phyloP scores from a whole-genome alignment of 2,797 vertebrate species.

The Poeciliopsis presidionis region DNA sequence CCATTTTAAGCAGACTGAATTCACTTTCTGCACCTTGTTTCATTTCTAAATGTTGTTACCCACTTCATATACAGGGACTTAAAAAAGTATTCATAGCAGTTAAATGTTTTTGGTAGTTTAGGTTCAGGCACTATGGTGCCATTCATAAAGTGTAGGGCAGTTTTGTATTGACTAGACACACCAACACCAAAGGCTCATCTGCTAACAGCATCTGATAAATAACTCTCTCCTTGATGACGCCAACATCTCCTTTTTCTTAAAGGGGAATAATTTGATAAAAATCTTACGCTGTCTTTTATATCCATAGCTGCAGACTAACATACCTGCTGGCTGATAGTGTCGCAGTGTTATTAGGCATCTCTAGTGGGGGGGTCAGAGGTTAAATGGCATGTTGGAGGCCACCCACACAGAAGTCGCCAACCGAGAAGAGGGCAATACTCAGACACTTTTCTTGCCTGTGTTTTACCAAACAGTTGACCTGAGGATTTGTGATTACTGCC shows the following conservation, averaged over 20 bases:
- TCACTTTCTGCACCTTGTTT: not conserved
- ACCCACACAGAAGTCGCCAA: conserved; percentile 23
- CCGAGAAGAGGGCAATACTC: conserved; percentile 20
- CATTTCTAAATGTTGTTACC: not conserved
- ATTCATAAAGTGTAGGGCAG: not conserved
- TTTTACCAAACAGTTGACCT: conserved; percentile 10
- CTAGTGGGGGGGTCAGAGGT: conserved; percentile 24
- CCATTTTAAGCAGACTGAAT: not conserved
- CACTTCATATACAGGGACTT: not conserved
- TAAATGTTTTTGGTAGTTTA: not conserved
- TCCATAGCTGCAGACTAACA: conserved; percentile 3
- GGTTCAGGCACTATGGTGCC: too few species aligned
- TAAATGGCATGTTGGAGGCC: conserved; percentile 42
- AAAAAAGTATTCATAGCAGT: not conserved
- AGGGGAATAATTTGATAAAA: conserved; percentile 8
- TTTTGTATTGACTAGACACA: not conserved
- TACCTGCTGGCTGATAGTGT: not conserved
- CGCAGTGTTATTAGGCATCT: not conserved
- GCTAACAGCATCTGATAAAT: too few species aligned
- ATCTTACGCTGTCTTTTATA: not conserved
- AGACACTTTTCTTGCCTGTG: conserved; percentile 9
- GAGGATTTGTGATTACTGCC: conserved; percentile 24
- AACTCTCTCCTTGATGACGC: too few species aligned
- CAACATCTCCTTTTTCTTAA: not conserved
- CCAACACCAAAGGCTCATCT: not conserved